Percentiles rank a stretch among this genome's conserved stretches.
These are phyloP conservation scores for Pelobates cultripes DNA, from an alignment of 2,797 vertebrate genomes.

Conservation along the genomic window DNA sequence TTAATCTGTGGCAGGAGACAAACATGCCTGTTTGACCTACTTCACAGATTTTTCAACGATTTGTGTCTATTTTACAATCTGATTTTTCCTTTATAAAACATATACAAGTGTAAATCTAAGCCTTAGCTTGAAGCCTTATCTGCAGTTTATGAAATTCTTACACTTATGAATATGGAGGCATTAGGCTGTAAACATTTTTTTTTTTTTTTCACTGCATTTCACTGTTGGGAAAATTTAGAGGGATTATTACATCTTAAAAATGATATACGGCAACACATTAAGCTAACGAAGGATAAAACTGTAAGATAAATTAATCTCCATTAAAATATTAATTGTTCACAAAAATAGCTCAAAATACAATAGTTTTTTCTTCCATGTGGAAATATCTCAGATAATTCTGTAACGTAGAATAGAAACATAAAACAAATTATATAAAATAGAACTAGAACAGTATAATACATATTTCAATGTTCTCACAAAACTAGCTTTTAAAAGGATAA, in stretches of 20 bases:
- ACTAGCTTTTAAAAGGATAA: no score
- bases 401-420: no score
- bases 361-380: no score
- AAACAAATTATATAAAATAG: no score
- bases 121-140: background rate
- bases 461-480: no score
- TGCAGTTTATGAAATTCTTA: background rate
- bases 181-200: background rate
- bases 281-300: conserved; percentile 10
- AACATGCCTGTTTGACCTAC: background rate
- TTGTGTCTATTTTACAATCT: background rate
- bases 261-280: conserved; percentile 4
- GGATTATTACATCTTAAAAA: background rate
- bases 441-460: no score
- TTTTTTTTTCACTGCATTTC: conserved; percentile 3
- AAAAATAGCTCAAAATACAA: no score
- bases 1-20: background rate
- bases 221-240: background rate
- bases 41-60: background rate
- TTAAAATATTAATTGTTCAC: conserved; percentile 15
- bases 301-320: background rate
- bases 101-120: background rate
- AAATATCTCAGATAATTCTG: no score
- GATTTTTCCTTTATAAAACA: background rate
- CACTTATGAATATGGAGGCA: background rate